phyloP scores from a whole-genome alignment of 2,888 invertebrate genomes.

The Conchocele bisecta region DNA sequence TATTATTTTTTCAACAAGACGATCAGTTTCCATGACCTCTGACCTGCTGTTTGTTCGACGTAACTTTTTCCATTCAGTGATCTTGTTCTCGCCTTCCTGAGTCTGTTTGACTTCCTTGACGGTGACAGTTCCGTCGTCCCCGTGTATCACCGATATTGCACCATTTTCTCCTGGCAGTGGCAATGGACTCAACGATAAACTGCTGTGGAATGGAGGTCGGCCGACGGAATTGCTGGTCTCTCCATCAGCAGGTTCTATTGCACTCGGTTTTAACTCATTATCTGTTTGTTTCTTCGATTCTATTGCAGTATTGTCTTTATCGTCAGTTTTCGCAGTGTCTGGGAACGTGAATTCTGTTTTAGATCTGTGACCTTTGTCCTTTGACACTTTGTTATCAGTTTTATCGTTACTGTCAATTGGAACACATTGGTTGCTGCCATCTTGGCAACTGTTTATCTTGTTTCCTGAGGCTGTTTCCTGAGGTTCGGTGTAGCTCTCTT shows the following conservation, averaged over 20 bases:
- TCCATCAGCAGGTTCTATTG: too few relatives aligned
- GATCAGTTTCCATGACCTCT: conserved; percentile 70
- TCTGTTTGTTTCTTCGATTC: too few relatives aligned
- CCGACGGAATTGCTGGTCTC: too few relatives aligned
- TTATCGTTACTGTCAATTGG: not conserved
- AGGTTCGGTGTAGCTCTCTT: conserved; percentile 30
- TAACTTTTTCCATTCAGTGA: conserved; percentile 70
- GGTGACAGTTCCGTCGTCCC: conserved; percentile 71
- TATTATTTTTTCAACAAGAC: conserved; percentile 67
- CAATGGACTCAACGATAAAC: conserved; percentile 38
- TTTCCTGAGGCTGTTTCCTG: conserved; percentile 11
- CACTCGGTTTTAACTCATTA: too few relatives aligned
- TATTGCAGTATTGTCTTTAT: too few relatives aligned
- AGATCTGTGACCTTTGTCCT: conserved; percentile 12
- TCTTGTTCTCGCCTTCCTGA: conserved; percentile 64
- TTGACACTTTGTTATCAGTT: not conserved
- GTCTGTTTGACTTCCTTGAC: conserved; percentile 64
- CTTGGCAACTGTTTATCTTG: not conserved
- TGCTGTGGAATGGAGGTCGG: too few relatives aligned
- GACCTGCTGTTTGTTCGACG: conserved; percentile 69
- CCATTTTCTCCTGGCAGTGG: conserved; percentile 30
- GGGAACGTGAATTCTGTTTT: too few relatives aligned
- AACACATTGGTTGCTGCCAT: not conserved
- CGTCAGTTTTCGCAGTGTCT: too few relatives aligned
- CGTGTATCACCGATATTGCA: conserved; percentile 68